Conservation (phyloP, 2,113 vertebrate genomes). For the Xenopus tropicalis region DNA sequence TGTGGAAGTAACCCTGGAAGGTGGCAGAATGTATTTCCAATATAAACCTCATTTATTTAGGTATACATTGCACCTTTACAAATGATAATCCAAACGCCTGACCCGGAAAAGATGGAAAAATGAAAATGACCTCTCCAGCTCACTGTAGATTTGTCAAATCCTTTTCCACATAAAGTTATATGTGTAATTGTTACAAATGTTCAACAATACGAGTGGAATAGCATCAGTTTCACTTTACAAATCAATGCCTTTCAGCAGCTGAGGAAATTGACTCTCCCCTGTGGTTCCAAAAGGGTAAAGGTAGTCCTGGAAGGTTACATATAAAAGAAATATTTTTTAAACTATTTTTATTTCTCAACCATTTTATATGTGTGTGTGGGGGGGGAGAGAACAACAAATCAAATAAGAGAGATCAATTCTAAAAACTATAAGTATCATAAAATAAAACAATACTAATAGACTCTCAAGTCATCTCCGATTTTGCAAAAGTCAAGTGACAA, state of each 20-base stretch:
- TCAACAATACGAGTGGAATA: background rate
- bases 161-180: background rate
- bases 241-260: background rate
- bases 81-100: too few species aligned
- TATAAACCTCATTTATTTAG: too few species aligned
- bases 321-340: background rate
- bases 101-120: too few species aligned
- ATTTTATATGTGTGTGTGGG: background rate
- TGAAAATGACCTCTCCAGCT: too few species aligned
- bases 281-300: slow-evolving; percentile 1
- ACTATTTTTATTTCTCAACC: background rate
- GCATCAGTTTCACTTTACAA: background rate
- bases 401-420: background rate
- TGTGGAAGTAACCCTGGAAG: too few species aligned
- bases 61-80: too few species aligned
- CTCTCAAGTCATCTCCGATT: slow-evolving; percentile 10
- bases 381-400: background rate
- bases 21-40: too few species aligned
- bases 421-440: background rate
- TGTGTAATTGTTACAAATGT: background rate
- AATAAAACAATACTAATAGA: slow-evolving; percentile 1
- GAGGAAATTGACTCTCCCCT: background rate
- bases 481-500: slow-evolving; percentile 10
- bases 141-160: too few species aligned
- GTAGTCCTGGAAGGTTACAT: background rate